Evolutionary conservation across 2,888 invertebrate genomes (phyloP).

Genomic region (Ophion ventricosus): DNA sequence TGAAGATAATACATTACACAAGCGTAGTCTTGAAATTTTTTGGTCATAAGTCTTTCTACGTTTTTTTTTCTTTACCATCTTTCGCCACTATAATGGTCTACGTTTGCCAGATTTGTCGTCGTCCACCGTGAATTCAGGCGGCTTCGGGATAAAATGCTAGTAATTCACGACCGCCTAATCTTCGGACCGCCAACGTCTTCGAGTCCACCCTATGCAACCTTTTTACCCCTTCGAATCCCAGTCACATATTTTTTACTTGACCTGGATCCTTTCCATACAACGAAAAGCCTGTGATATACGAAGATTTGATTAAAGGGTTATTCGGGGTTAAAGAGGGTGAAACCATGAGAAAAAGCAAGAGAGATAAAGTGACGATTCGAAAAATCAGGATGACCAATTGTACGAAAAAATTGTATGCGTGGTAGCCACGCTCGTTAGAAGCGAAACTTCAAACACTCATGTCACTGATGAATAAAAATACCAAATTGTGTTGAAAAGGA

Average conservation of each 20-base stretch:
- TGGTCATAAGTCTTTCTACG: conserved; percentile 12
- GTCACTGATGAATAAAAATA: too few relatives aligned
- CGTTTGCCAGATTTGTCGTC: conserved; percentile 58
- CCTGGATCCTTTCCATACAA: conserved; percentile 16
- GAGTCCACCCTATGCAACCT: conserved; percentile 27
- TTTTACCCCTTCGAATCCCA: conserved; percentile 33
- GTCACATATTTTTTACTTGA: conserved; percentile 45
- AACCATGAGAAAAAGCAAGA: background rate
- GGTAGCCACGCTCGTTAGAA: too few relatives aligned
- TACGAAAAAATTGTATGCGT: background rate
- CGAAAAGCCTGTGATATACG: conserved; percentile 10
- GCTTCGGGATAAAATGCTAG: conserved; percentile 48
- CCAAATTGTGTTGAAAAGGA: too few relatives aligned
- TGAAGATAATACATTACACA: background rate
- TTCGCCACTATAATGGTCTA: conserved; percentile 34
- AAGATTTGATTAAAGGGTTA: background rate
- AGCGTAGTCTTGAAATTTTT: conserved; percentile 18
- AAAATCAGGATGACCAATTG: background rate
- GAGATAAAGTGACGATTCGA: background rate
- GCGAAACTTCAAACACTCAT: too few relatives aligned
- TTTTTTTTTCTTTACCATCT: conserved; percentile 34
- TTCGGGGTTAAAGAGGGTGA: background rate
- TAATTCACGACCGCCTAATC: conserved; percentile 55
- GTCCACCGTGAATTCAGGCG: conserved; percentile 21
- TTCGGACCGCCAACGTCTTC: conserved; percentile 34